Percentiles rank a stretch among this genome's conserved stretches.
Evolutionary conservation across 2,888 invertebrate species (phyloP).

Genomic region (Phragmatobia fuliginosa): DNA sequence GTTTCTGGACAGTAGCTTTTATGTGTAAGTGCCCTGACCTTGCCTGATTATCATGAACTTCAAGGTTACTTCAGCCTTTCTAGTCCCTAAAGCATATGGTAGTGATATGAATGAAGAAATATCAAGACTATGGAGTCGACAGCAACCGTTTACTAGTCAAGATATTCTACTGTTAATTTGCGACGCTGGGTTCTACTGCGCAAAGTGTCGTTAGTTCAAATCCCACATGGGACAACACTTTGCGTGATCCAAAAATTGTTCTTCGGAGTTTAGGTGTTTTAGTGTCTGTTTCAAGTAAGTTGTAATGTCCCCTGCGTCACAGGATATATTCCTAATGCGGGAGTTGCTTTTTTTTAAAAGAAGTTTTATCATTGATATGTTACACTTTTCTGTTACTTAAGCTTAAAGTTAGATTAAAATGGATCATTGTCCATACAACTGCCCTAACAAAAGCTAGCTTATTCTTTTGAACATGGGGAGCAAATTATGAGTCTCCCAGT

Average conservation of each 20-base stretch:
- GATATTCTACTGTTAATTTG: neutral
- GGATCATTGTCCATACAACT: constrained; percentile 43
- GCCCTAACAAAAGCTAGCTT: constrained; percentile 26
- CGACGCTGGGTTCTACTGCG: too few species aligned
- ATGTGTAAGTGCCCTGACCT: neutral
- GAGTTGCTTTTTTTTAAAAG: too few species aligned
- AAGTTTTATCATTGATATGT: too few species aligned
- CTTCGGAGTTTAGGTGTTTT: too few species aligned
- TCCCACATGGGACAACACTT: too few species aligned
- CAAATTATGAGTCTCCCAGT: constrained; percentile 67
- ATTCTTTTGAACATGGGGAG: constrained; percentile 67
- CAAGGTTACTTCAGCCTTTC: neutral
- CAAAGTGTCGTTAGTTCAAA: too few species aligned
- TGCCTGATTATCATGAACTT: too few species aligned
- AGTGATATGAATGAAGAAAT: neutral
- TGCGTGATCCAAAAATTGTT: too few species aligned
- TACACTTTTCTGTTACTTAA: neutral
- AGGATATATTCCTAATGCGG: too few species aligned
- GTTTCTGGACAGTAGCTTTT: neutral
- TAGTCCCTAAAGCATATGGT: neutral
- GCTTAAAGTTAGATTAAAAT: neutral
- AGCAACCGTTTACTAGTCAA: neutral
- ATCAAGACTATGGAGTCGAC: neutral
- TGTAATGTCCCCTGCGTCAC: too few species aligned
- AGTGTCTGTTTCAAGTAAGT: too few species aligned